Evolutionary conservation across 2,888 invertebrate genomes (phyloP).

Genomic region (Yponomeuta plumbellus): DNA sequence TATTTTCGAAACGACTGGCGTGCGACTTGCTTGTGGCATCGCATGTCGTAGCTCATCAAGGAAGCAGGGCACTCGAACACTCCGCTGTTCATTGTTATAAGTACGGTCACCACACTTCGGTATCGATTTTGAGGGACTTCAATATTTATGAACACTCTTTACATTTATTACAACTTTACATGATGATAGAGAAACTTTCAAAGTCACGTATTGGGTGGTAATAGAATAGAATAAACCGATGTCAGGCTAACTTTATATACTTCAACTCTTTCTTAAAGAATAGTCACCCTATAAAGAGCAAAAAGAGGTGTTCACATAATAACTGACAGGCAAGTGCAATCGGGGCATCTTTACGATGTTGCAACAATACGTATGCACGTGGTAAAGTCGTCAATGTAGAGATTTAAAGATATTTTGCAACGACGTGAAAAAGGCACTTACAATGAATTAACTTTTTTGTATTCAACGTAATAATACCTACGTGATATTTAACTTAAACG

Average conservation of each 20-base stretch:
- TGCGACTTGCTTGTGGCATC: constrained; percentile 1
- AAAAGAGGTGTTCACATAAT: constrained; percentile 6
- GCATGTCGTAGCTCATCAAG: constrained; percentile 7
- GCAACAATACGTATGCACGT: constrained; percentile 3
- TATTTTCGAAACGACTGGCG: background rate
- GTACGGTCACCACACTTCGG: background rate
- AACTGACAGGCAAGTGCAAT: constrained; percentile 14
- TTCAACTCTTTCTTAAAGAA: background rate
- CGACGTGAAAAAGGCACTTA: too few species aligned
- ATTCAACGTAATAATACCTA: too few species aligned
- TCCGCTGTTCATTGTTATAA: background rate
- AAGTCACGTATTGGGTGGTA: too few species aligned
- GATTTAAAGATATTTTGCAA: background rate
- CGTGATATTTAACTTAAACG: background rate
- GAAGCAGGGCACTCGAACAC: constrained; percentile 6
- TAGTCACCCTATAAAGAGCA: constrained; percentile 11
- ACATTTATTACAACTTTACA: too few species aligned
- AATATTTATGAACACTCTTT: background rate
- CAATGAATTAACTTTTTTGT: too few species aligned
- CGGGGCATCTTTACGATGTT: constrained; percentile 4
- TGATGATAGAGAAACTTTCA: background rate
- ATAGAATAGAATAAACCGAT: too few species aligned
- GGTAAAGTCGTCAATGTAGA: background rate
- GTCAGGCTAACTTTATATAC: too few species aligned
- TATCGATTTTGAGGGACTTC: background rate